Conservation (phyloP, 2,888 invertebrate genomes). For the Drosophila anomalipes region DNA sequence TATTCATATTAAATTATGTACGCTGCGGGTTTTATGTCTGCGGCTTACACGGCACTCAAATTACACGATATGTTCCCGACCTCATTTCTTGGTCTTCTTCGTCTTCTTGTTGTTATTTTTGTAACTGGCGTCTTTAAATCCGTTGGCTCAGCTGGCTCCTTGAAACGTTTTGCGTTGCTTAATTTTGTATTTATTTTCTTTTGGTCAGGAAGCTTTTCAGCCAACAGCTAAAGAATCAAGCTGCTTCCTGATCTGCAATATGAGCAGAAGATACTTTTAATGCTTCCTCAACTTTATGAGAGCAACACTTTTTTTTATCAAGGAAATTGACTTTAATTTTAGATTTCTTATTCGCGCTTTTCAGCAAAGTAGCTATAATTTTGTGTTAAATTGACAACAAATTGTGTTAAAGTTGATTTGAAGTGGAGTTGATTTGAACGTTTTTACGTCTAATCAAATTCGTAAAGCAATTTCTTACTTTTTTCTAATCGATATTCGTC, state of each 20-base stretch:
- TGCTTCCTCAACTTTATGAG: not conserved
- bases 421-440: not conserved
- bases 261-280: slow-evolving; percentile 3
- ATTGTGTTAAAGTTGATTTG: not conserved
- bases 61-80: slow-evolving; percentile 46
- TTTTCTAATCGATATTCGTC: too few species aligned
- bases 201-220: slow-evolving; percentile 14
- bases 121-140: slow-evolving; percentile 1
- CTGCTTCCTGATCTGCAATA: slow-evolving; percentile 31
- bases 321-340: not conserved
- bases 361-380: not conserved
- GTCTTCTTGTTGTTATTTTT: not conserved
- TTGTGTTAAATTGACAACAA: not conserved
- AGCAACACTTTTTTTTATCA: not conserved
- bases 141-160: slow-evolving; percentile 7
- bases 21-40: slow-evolving; percentile 66
- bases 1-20: slow-evolving; percentile 78
- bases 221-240: slow-evolving; percentile 14
- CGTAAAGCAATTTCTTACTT: not conserved
- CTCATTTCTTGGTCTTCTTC: slow-evolving; percentile 26
- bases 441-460: not conserved
- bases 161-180: slow-evolving; percentile 6
- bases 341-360: not conserved
- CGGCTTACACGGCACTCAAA: slow-evolving; percentile 77
- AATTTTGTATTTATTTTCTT: slow-evolving; percentile 13